Evolutionary conservation across 1,140 invertebrate genomes (phyloP).

Genomic region (Lepidurus couesii): DNA sequence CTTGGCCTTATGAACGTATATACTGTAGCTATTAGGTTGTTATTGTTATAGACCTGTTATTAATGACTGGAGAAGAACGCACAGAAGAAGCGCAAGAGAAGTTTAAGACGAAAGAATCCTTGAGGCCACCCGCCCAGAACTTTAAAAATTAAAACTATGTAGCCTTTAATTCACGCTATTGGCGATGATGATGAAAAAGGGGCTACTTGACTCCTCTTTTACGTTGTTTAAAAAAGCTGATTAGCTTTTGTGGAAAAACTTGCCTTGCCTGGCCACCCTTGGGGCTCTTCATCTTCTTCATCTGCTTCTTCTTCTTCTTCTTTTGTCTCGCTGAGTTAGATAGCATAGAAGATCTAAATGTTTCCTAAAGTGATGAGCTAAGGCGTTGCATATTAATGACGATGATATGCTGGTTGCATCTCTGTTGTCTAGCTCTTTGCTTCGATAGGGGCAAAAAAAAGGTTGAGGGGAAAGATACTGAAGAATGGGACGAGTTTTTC

Average conservation of each 20-base stretch:
- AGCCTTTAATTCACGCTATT: background rate
- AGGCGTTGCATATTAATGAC: constrained; percentile 15
- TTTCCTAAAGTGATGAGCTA: constrained; percentile 3
- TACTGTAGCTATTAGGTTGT: background rate
- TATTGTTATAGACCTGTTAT: background rate
- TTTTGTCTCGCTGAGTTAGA: background rate
- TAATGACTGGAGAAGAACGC: background rate
- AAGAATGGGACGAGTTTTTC: background rate
- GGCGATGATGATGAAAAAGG: background rate
- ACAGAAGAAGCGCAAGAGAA: background rate
- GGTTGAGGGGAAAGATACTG: background rate
- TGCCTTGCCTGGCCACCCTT: background rate
- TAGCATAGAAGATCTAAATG: background rate
- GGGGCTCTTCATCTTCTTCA: background rate
- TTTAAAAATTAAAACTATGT: background rate
- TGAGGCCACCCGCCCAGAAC: background rate
- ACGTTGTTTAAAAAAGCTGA: constrained; percentile 3
- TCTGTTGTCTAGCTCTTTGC: background rate
- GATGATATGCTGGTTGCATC: background rate
- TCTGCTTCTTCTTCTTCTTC: background rate
- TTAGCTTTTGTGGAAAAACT: background rate
- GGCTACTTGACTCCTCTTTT: background rate
- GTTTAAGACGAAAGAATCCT: background rate
- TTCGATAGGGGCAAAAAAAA: background rate
- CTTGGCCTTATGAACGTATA: background rate